phyloP scores from a whole-genome alignment of 2,797 vertebrate genomes.

The Lemur catta region DNA sequence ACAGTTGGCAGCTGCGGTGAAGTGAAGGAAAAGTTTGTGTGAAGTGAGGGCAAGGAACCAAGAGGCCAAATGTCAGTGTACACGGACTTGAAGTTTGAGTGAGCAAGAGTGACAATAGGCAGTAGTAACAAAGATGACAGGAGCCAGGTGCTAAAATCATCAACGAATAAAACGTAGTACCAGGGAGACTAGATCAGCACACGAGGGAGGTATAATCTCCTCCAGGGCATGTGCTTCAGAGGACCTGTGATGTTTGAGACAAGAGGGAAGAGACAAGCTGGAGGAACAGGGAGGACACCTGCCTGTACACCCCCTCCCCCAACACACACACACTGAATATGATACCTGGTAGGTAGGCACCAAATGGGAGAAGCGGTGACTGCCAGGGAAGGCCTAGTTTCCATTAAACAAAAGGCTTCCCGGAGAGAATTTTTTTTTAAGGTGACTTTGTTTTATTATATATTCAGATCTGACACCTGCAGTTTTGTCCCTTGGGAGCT shows the following conservation, averaged over 20 bases:
- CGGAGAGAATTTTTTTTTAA: neutral
- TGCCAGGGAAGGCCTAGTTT: neutral
- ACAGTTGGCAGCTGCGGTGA: neutral
- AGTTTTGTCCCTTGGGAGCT: neutral
- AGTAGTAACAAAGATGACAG: neutral
- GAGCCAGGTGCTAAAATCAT: neutral
- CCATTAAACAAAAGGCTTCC: neutral
- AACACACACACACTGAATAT: neutral
- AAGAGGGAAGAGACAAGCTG: neutral
- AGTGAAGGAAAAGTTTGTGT: neutral
- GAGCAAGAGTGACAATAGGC: neutral
- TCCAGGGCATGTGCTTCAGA: neutral
- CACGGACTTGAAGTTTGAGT: neutral
- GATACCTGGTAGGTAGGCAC: neutral
- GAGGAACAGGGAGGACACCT: neutral
- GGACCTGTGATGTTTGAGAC: neutral
- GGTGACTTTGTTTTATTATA: neutral
- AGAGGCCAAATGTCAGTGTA: neutral
- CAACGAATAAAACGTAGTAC: neutral
- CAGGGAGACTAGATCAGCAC: neutral
- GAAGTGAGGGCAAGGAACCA: neutral
- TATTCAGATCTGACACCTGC: constrained; percentile 1
- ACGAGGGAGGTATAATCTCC: neutral
- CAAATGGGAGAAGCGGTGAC: neutral
- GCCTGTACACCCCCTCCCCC: fast-evolving